Evolutionary conservation across 2,797 vertebrate genomes (phyloP), one percentile per base, ranked within the genome.

Genomic region (Sebastes hubbsi): DNA sequence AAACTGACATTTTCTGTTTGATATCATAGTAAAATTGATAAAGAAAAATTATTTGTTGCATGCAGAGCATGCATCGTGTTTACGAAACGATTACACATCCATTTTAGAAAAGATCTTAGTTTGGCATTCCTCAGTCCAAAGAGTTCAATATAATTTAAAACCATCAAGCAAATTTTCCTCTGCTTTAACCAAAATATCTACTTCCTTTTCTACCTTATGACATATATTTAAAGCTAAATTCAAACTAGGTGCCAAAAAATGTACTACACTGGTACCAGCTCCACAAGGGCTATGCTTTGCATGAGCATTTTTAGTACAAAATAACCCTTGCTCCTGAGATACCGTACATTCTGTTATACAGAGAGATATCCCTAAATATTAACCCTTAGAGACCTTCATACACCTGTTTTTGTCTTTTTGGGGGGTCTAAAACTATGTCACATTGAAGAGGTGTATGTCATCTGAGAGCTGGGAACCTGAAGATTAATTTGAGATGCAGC

Each of bases 171-270:
- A 63, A 18, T 52, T 1, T 62, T 3, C 4, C 5, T 6, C 32
- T 13, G 8, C 22, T 36, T 73, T 64, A 38, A 55, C 6, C 22
- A 13, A 13, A 34, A 13, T 34, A 8, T 24, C 2, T 16, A 36
- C n/a, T 10, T 7, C 25, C 8, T n/a, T 13, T 9, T 27, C 18
- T 10, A 22, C 4, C 12, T 54, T 20, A 38, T 54, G 32, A 49
- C 22, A 32, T 0, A 67, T 4, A 2, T 25, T 22, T 60, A 52
- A 66, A 61, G 27, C 66, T 30, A 18, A 77, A 36, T 36, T 78
- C 18, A 67, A 75, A 81, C 13, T 25, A 32, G 29, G 18, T 62
- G 60, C 49, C 34, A 78, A 72, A 46, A 63, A 76, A 58, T 14
- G 30, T 22, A 62, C 20, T 25, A 20, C 32, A 36, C 32, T 61